phyloP scores from a whole-genome alignment of 2,888 invertebrate genomes.

The Aricia artaxerxes region DNA sequence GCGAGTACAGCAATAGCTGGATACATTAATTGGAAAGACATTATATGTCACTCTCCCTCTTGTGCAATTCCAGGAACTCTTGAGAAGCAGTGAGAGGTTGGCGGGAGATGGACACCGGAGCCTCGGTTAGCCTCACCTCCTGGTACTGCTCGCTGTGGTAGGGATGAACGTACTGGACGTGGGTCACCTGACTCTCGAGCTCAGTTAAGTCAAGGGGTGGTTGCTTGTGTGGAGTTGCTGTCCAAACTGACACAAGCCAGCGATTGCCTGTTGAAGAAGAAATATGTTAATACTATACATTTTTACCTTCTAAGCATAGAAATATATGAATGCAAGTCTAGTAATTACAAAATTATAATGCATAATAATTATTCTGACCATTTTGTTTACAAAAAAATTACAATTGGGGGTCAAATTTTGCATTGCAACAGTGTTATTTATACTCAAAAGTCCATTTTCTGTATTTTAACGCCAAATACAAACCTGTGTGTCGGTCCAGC shows the following conservation, averaged over 20 bases:
- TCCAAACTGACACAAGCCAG: constrained; percentile 92
- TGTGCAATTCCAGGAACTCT: constrained; percentile 84
- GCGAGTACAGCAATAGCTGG: constrained; percentile 88
- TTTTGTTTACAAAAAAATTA: neutral
- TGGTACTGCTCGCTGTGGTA: constrained; percentile 56
- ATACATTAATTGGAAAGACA: constrained; percentile 88
- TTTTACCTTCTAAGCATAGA: neutral
- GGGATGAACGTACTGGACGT: constrained; percentile 58
- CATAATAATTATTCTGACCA: neutral
- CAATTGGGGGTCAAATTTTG: neutral
- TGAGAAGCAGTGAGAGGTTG: constrained; percentile 71
- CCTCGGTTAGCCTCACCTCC: constrained; percentile 51
- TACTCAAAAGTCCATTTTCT: neutral
- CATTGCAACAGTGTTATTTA: neutral
- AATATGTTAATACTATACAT: neutral
- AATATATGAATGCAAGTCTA: neutral
- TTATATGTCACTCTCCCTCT: constrained; percentile 91
- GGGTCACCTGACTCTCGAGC: constrained; percentile 76
- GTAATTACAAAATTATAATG: neutral
- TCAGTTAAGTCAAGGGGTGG: constrained; percentile 90
- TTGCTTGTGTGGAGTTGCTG: constrained; percentile 90
- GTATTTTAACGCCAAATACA: constrained; percentile 40
- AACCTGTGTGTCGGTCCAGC: constrained; percentile 90
- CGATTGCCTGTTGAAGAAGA: constrained; percentile 83
- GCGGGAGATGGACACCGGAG: constrained; percentile 61